phyloP scores from a whole-genome alignment of 2,113 vertebrate genomes.

The Pimephales promelas region DNA sequence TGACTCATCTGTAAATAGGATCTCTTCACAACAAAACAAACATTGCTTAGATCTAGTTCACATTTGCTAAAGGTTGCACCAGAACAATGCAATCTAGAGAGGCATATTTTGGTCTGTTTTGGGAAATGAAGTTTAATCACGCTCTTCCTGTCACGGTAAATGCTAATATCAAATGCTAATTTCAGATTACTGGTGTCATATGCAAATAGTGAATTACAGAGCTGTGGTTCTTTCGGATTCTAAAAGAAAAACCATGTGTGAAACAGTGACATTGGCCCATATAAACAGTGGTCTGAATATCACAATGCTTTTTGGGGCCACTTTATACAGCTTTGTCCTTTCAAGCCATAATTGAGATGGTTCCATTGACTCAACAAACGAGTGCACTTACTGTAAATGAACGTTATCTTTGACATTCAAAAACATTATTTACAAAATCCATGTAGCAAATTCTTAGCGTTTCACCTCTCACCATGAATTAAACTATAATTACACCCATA shows the following conservation, averaged over 20 bases:
- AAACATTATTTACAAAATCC: background rate
- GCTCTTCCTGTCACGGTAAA: slow-evolving; percentile 20
- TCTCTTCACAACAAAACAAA: slow-evolving; percentile 37
- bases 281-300: background rate
- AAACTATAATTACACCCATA: slow-evolving; percentile 22
- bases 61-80: slow-evolving; percentile 51
- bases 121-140: slow-evolving; percentile 37
- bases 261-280: background rate
- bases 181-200: slow-evolving; percentile 23
- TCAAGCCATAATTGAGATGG: background rate
- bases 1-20: slow-evolving; percentile 42
- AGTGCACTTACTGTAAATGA: background rate
- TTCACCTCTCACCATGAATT: background rate
- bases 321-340: background rate
- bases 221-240: background rate
- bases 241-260: background rate
- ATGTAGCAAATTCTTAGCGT: background rate
- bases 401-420: slow-evolving; percentile 6
- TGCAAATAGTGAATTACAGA: slow-evolving; percentile 15
- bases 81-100: slow-evolving; percentile 25
- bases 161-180: slow-evolving; percentile 36
- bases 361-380: background rate
- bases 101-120: slow-evolving; percentile 18
- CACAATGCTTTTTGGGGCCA: background rate
- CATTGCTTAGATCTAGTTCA: slow-evolving; percentile 40